These are phyloP conservation scores for Fopius arisanus DNA, from an alignment of 1,140 invertebrate species.

Conservation along the genomic window DNA sequence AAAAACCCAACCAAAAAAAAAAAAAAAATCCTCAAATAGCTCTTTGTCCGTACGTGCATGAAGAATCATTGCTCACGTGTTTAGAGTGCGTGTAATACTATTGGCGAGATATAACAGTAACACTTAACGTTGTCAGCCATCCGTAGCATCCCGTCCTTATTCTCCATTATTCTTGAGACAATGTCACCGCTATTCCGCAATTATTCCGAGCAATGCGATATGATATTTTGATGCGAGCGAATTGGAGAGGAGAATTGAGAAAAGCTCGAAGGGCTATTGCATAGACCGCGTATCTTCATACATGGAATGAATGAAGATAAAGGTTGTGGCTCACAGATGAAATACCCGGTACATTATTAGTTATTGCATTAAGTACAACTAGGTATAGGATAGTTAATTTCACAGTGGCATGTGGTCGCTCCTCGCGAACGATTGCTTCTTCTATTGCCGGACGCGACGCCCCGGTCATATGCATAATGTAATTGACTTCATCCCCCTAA, in stretches of 20 bases:
- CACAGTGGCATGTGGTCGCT: constrained; percentile 32
- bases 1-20: too few species aligned
- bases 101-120: constrained; percentile 26
- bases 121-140: constrained; percentile 40
- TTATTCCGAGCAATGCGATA: too few species aligned
- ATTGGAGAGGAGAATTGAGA: too few species aligned
- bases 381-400: constrained; percentile 40
- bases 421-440: constrained; percentile 36
- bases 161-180: not conserved
- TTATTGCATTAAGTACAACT: constrained; percentile 39
- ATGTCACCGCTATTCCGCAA: not conserved
- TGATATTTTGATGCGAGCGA: not conserved
- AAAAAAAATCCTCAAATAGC: too few species aligned
- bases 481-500: constrained; percentile 39
- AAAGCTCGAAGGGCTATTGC: too few species aligned
- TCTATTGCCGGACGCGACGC: constrained; percentile 34
- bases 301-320: too few species aligned
- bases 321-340: too few species aligned
- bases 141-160: constrained; percentile 27
- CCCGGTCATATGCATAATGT: constrained; percentile 41
- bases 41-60: too few species aligned
- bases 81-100: not conserved
- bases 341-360: constrained; percentile 26
- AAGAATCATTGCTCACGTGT: too few species aligned
- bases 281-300: too few species aligned